These are phyloP conservation scores for Craseonycteris thonglongyai DNA, from an alignment of 2,113 vertebrate genomes.

Conservation along the genomic window DNA sequence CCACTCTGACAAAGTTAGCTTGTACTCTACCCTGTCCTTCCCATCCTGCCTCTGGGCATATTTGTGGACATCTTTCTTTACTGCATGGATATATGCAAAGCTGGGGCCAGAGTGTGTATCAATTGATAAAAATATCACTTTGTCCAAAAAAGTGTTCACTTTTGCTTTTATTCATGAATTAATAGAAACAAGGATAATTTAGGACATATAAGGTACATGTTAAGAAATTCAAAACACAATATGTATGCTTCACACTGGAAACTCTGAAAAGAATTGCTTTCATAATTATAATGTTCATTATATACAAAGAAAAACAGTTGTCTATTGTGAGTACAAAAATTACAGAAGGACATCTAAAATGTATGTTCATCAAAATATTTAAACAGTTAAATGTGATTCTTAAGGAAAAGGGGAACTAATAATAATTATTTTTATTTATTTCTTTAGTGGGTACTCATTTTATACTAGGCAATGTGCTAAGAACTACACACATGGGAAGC, in stretches of 20 bases:
- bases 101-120: neutral
- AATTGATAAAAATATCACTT: neutral
- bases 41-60: neutral
- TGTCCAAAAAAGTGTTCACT: neutral
- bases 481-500: neutral
- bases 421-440: neutral
- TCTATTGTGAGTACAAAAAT: neutral
- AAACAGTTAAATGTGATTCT: neutral
- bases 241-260: neutral
- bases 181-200: conserved; percentile 12
- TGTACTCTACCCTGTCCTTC: neutral
- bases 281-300: neutral
- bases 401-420: neutral
- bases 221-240: neutral
- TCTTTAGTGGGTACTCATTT: neutral
- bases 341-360: conserved; percentile 3
- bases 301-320: neutral
- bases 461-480: neutral
- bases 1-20: neutral
- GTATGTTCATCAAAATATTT: neutral
- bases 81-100: neutral
- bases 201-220: neutral
- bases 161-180: neutral
- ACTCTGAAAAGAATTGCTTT: neutral
- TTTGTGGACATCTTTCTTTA: neutral